A percentile compares a stretch with the other conserved stretches of the same genome.
These are phyloP conservation scores for Channa maculata DNA, from an alignment of 2,113 vertebrate genomes.

Conservation along the genomic window DNA sequence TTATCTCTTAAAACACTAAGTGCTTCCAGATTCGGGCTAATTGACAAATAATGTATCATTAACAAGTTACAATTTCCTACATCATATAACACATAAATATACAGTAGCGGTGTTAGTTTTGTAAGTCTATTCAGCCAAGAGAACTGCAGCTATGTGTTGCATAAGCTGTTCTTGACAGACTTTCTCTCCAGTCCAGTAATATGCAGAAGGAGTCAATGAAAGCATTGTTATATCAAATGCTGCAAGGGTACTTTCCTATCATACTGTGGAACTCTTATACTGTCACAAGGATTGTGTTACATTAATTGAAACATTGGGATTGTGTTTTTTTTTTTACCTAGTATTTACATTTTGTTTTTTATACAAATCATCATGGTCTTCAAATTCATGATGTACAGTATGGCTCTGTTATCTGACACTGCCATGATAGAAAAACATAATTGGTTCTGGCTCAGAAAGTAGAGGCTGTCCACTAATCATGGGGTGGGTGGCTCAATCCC, in stretches of 20 bases:
- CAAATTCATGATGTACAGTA: not conserved
- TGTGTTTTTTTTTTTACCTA: not conserved
- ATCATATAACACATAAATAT: not conserved
- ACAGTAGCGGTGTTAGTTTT: slow-evolving; percentile 23
- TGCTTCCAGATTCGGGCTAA: not conserved
- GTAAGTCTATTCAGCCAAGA: not conserved
- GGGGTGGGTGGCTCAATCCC: no score
- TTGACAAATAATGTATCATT: not conserved
- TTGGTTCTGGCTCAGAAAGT: no score
- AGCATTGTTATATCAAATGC: slow-evolving; percentile 53
- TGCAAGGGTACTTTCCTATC: slow-evolving; percentile 36
- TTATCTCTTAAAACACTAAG: slow-evolving; percentile 4
- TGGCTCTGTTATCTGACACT: no score
- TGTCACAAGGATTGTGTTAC: slow-evolving; percentile 51
- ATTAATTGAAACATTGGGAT: slow-evolving; percentile 29
- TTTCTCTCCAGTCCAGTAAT: slow-evolving; percentile 47
- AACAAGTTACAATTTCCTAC: not conserved
- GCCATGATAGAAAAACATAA: no score
- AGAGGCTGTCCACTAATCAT: no score
- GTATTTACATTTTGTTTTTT: no score
- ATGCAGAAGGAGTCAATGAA: slow-evolving; percentile 52
- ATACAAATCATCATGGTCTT: not conserved
- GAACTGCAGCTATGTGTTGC: slow-evolving; percentile 15
- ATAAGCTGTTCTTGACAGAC: slow-evolving; percentile 55
- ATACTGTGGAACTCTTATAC: slow-evolving; percentile 36